Percentiles rank a stretch among this genome's conserved stretches.
Conservation (phyloP, 2,888 invertebrate species). For the Diadegma fenestrale region DNA sequence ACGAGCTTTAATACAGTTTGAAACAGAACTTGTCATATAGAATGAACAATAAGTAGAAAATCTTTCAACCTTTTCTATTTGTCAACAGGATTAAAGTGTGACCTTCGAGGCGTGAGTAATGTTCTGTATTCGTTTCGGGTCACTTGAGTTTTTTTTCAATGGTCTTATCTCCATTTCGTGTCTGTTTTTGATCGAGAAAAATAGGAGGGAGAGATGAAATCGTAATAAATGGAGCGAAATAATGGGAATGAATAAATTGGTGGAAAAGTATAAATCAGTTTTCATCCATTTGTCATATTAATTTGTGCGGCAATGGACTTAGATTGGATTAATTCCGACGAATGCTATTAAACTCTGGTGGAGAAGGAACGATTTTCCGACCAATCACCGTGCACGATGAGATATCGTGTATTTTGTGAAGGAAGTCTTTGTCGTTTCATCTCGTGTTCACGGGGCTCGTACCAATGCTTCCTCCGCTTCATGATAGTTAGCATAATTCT, state of each 20-base stretch:
- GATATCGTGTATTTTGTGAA: slow-evolving; percentile 18
- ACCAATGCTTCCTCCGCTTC: slow-evolving; percentile 73
- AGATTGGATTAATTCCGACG: not conserved
- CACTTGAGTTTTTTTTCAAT: slow-evolving; percentile 36
- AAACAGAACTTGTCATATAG: not conserved
- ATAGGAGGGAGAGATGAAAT: not conserved
- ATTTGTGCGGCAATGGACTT: not conserved
- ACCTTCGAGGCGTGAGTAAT: slow-evolving; percentile 56
- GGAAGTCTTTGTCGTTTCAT: slow-evolving; percentile 40
- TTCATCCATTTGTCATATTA: not conserved
- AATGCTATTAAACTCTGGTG: not conserved
- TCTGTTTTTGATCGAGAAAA: slow-evolving; percentile 7
- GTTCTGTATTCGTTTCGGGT: slow-evolving; percentile 38
- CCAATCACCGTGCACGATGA: slow-evolving; percentile 2
- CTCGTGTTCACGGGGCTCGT: slow-evolving; percentile 57
- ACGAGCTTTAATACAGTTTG: not conserved
- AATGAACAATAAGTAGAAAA: slow-evolving; percentile 28
- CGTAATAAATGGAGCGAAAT: not conserved
- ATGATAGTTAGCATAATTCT: slow-evolving; percentile 85
- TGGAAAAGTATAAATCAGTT: not conserved
- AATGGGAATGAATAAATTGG: not conserved
- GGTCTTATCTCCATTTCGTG: not conserved
- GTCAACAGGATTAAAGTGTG: slow-evolving; percentile 60
- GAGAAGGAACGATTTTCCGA: slow-evolving; percentile 1
- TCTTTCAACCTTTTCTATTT: no score